These are phyloP conservation scores for Aphaenogaster ashmeadi DNA, from an alignment of 1,140 invertebrate genomes.

Conservation along the genomic window DNA sequence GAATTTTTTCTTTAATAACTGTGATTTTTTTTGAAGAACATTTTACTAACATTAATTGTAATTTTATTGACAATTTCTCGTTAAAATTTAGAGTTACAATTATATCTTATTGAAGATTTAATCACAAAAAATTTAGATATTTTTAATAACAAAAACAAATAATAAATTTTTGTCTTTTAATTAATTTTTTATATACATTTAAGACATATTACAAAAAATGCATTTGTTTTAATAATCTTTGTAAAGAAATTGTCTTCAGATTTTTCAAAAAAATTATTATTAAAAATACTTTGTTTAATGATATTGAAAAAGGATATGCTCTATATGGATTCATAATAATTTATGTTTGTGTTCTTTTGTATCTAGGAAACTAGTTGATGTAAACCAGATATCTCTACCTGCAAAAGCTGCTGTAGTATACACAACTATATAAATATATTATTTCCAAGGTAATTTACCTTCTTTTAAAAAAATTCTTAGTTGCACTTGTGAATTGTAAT, in stretches of 20 bases:
- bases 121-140: neutral
- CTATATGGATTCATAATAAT: neutral
- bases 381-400: neutral
- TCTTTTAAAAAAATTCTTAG: neutral
- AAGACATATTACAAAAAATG: neutral
- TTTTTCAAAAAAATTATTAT: neutral
- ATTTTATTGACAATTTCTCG: neutral
- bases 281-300: neutral
- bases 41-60: neutral
- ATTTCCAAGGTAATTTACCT: neutral
- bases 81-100: neutral
- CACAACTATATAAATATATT: neutral
- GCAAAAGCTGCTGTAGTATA: slow-evolving; percentile 25
- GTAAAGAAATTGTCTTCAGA: neutral
- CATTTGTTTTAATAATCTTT: neutral
- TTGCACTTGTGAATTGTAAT: neutral
- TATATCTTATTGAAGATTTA: neutral
- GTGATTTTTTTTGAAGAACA: neutral
- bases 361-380: neutral
- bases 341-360: neutral
- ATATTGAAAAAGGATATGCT: neutral
- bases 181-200: neutral
- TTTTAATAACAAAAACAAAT: neutral
- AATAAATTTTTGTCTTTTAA: slow-evolving; percentile 1
- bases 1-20: neutral